Evolutionary conservation across 2,888 invertebrate genomes (phyloP), one percentile per base, ranked within the genome.

Genomic region (Horisme vitalbata): DNA sequence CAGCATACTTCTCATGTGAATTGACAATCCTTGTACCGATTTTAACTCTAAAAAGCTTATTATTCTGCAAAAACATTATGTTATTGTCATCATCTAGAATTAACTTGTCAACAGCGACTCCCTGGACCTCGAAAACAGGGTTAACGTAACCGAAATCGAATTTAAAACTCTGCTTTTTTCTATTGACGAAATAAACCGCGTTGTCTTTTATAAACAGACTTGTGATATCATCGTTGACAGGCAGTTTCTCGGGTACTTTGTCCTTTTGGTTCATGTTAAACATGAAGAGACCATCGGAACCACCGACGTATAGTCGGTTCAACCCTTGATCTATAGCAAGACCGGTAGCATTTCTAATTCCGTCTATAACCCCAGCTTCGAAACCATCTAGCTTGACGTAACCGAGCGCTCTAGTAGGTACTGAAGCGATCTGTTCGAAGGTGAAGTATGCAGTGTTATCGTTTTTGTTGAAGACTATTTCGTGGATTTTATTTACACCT

Each of bases 401-500:
- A 0, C 73, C 88, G 0, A 85, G 43, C 0, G 50, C 63, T 38
- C 73, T 70, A 0, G 68, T 71, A 0, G 77, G 71, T 0, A 54
- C 41, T 14, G 39, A 54, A 0, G 71, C 61, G n/a, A 80, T 52
- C 41, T 80, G 77, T 21, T 83, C 82, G 32, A 75, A 86, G 0
- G 80, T 83, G 41, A 88, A 88, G 32, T 85, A 88, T 0, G 83
- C 15, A 0, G 71, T 78, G 23, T 86, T 79, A 5, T 87, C 84
- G 18, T 80, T 76, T 1, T 68, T 62, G 10, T 82, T 83, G 1
- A 75, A 55, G 0, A 63, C 71, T 3, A 88, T 41, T 49, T 80
- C 73, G 4, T 81, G 78, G 5, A 86, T 55, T 14, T 68, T 68
- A 44, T 75, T 82, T 1, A 88, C 45, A 0, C 87, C 88, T 52